Percentiles rank a stretch among this genome's conserved stretches.
These are phyloP conservation scores for Oreochromis spilurus DNA, from an alignment of 2,113 vertebrate species.

Conservation along the genomic window DNA sequence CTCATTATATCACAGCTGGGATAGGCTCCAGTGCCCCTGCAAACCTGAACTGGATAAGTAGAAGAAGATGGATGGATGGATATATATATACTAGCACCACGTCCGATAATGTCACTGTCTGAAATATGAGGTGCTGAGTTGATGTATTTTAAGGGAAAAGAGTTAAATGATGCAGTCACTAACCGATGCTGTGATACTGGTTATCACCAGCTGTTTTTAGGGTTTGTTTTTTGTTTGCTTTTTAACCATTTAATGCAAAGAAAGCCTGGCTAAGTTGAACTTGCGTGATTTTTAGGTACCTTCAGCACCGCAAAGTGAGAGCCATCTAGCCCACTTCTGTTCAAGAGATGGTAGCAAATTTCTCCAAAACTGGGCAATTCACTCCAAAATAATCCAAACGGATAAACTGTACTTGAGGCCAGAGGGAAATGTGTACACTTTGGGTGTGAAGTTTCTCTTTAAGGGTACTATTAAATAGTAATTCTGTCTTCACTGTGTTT, in stretches of 20 bases:
- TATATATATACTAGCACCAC: background rate
- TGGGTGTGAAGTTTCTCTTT: background rate
- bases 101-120: background rate
- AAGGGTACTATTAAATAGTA: background rate
- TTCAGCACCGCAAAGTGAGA: fast-evolving
- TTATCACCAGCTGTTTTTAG: background rate
- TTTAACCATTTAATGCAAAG: background rate
- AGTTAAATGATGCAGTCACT: background rate
- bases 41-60: background rate
- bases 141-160: background rate
- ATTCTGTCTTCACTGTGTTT: background rate
- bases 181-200: background rate
- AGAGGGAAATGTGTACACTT: background rate
- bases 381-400: background rate
- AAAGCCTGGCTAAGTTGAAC: background rate
- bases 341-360: background rate
- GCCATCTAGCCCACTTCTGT: background rate
- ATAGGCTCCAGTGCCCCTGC: background rate
- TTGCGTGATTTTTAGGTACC: background rate
- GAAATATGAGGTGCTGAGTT: background rate
- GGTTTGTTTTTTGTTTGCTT: background rate
- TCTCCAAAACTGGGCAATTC: background rate
- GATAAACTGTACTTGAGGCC: background rate
- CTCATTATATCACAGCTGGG: background rate
- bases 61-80: background rate